phyloP scores from a whole-genome alignment of 2,113 vertebrate species.

The Oryzias javanicus region DNA sequence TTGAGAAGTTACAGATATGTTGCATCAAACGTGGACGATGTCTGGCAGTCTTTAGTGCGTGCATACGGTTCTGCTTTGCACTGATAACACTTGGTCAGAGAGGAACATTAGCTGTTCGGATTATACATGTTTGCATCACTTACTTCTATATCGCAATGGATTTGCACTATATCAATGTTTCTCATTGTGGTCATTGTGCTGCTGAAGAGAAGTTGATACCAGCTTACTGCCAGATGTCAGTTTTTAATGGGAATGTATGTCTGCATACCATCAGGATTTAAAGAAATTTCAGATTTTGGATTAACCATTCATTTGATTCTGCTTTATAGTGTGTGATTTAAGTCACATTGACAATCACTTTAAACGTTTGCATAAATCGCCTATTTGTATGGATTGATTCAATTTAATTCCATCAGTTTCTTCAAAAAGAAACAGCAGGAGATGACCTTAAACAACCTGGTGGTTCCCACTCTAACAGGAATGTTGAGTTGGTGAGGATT shows the following conservation, averaged over 20 bases:
- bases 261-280: slow-evolving; percentile 42
- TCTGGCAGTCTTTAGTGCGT: no score
- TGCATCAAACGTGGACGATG: no score
- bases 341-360: neutral
- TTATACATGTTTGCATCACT: slow-evolving; percentile 38
- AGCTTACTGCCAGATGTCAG: slow-evolving; percentile 45
- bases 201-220: slow-evolving; percentile 50
- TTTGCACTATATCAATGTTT: slow-evolving; percentile 37
- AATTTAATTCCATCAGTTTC: neutral
- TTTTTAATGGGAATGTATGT: slow-evolving; percentile 41
- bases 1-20: no score
- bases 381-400: neutral
- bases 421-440: slow-evolving; percentile 10
- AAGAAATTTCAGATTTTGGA: slow-evolving; percentile 40
- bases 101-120: neutral
- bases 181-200: slow-evolving; percentile 38
- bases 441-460: slow-evolving; percentile 26
- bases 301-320: slow-evolving; percentile 27
- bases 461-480: no score
- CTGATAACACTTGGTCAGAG: neutral
- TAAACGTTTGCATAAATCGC: neutral
- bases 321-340: slow-evolving; percentile 4
- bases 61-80: neutral
- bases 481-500: slow-evolving; percentile 28
- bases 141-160: slow-evolving; percentile 52